Conservation (phyloP, 2,113 vertebrate species). For the Motacilla alba region DNA sequence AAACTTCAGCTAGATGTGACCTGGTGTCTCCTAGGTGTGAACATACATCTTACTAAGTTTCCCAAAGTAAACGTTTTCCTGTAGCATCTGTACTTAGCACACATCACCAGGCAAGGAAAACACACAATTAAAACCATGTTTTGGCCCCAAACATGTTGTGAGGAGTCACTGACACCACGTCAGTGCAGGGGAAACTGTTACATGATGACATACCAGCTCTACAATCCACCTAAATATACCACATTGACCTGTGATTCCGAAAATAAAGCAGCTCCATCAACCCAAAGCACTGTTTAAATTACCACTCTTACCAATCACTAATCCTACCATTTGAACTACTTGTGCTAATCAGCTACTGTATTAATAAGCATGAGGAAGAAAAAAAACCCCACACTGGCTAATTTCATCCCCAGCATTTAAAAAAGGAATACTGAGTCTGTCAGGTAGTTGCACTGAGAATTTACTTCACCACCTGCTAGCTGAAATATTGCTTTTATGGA, state of each 20-base stretch:
- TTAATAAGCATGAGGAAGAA: slow-evolving; percentile 27
- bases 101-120: not conserved
- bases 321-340: slow-evolving; percentile 38
- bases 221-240: not conserved
- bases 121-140: not conserved
- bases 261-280: not conserved
- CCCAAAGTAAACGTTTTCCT: not conserved
- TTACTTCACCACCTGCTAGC: slow-evolving; percentile 76
- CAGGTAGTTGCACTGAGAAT: slow-evolving; percentile 76
- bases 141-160: not conserved
- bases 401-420: slow-evolving; percentile 39
- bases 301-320: not conserved
- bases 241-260: not conserved
- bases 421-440: slow-evolving; percentile 69
- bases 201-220: not conserved
- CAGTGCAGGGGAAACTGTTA: not conserved
- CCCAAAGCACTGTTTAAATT: not conserved
- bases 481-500: slow-evolving; percentile 80
- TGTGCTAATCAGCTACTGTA: slow-evolving; percentile 47
- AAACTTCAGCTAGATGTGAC: not conserved
- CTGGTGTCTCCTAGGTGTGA: not conserved
- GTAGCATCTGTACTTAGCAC: not conserved
- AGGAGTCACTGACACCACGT: not conserved
- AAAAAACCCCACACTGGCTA: not conserved
- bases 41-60: not conserved